Evolutionary conservation across 2,888 invertebrate species (phyloP), one percentile per base, ranked within the genome.

Genomic region (Leuctra nigra): DNA sequence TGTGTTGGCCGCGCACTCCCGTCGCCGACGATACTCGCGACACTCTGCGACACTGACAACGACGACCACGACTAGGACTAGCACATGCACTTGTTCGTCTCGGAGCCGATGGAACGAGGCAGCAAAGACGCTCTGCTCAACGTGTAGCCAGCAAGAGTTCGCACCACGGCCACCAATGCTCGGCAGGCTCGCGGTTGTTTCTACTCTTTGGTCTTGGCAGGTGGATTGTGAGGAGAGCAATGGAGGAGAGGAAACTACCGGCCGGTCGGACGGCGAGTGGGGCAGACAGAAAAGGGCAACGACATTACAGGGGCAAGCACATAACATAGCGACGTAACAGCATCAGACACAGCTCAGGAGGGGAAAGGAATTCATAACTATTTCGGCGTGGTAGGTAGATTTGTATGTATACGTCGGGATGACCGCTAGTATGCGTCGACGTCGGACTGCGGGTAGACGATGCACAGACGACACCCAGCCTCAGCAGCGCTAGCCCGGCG

Each of bases 201-300:
- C 61, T 64, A 61, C 57, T 47, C 55, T 29, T 59, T 56, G 52
- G n/a, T n/a, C n/a, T 41, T 57, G 63, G 61, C 60, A 60, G 59
- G 65, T 58, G 63, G 62, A 64, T 63, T 61, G 24, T 36, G 52
- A 56, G 61, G 58, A 60, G 57, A 57, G 61, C 62, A 59, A 50
- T 53, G 53, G 59, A 57, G 64, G 48, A 46, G 50, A 1, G n/a
- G 46, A 22, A 23, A 38, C 41, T 16, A 53, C 33, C 22, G 41
- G 41, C 14, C 20, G 41, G 33, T 29, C 54, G 35, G 53, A 16
- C 46, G 23, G 33, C 56, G 55, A 56, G 61, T 57, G 57, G 60
- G 58, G 65, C 67, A 65, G 67, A 67, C 61, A 58, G 67, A 66
- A 67, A 67, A 70, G 70, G 70, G 69, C 70, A 70, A 71, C 70